phyloP scores from a whole-genome alignment of 2,797 vertebrate genomes.

The Diplodus sargus region DNA sequence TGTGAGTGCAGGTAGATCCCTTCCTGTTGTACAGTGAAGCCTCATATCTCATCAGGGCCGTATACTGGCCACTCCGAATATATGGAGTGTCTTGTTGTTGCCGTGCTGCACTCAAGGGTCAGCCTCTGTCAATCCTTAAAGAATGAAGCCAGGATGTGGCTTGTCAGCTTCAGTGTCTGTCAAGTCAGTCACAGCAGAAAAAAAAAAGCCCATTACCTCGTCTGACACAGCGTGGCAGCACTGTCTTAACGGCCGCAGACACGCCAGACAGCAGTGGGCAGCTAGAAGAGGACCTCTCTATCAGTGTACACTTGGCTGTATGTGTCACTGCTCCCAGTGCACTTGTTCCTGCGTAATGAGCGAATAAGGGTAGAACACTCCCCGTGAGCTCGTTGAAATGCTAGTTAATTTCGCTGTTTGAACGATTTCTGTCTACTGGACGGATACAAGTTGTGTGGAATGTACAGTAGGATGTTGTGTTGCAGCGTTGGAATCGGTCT shows the following conservation, averaged over 20 bases:
- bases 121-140: slow-evolving; percentile 5
- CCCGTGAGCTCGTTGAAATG: not conserved
- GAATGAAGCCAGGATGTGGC: slow-evolving; percentile 29
- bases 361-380: not conserved
- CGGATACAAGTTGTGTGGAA: not conserved
- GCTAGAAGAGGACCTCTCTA: slow-evolving; percentile 34
- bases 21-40: slow-evolving; percentile 7
- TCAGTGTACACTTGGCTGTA: slow-evolving; percentile 29
- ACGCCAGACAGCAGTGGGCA: slow-evolving; percentile 40
- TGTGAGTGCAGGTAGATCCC: not conserved
- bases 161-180: slow-evolving; percentile 43
- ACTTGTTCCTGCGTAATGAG: not conserved
- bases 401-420: not conserved
- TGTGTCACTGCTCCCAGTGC: not conserved
- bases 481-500: not conserved
- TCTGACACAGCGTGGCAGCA: slow-evolving; percentile 60
- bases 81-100: slow-evolving; percentile 1
- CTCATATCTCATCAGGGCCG: not conserved
- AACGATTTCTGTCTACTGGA: not conserved
- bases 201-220: slow-evolving; percentile 42
- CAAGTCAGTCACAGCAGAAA: slow-evolving; percentile 41
- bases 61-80: not conserved
- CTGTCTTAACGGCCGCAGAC: slow-evolving; percentile 43
- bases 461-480: not conserved
- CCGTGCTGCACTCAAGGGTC: slow-evolving; percentile 1